Conservation (phyloP, 2,797 vertebrate genomes). For the Scleropages formosus region DNA sequence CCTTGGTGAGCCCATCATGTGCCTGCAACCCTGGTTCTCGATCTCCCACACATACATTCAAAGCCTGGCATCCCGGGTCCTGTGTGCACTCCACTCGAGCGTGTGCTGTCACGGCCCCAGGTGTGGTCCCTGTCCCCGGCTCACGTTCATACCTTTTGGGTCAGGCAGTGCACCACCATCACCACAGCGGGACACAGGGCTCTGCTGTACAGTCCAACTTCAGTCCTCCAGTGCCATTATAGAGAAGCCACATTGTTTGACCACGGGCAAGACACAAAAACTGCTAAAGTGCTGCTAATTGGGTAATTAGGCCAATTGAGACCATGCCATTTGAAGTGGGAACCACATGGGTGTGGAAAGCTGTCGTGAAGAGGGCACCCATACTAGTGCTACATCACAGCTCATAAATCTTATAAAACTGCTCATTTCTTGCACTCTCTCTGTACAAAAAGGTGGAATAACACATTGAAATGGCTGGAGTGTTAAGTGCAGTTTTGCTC, state of each 20-base stretch:
- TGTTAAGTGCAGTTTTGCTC: no score
- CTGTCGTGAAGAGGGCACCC: no score
- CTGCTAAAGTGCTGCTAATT: constrained; percentile 18
- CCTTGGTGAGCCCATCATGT: background rate
- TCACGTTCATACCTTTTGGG: background rate
- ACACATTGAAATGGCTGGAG: no score
- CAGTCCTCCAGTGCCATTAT: background rate
- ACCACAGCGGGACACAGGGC: background rate
- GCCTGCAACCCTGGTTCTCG: background rate
- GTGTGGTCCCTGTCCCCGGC: background rate
- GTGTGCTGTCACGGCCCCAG: background rate
- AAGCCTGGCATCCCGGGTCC: background rate
- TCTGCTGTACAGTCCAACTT: background rate
- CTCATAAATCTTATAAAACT: no score
- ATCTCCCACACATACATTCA: background rate
- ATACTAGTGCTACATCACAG: no score
- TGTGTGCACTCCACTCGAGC: background rate
- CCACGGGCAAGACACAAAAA: constrained; percentile 17
- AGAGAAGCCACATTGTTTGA: constrained; percentile 23
- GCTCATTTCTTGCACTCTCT: no score
- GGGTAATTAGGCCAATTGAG: constrained; percentile 24
- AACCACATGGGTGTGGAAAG: constrained; percentile 5
- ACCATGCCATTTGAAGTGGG: constrained; percentile 11
- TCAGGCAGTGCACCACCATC: background rate
- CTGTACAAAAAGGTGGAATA: no score